Base-by-base conservation (phyloP, 1,140 invertebrate genomes). In the Hylyphantes graminicola region DNA sequence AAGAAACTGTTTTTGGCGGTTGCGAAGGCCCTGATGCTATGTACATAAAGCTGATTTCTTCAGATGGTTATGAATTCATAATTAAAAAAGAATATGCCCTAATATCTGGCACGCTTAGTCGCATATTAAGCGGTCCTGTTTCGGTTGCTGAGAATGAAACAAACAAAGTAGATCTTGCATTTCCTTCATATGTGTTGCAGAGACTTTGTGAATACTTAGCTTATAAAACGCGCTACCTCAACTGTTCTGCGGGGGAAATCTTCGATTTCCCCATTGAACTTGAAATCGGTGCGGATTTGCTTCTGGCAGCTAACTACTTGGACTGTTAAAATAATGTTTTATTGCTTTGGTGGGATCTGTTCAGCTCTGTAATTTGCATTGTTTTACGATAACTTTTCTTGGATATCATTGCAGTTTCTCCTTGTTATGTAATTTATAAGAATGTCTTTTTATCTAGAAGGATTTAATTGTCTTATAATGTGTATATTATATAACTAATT, bases 121-220 rank as follows among this genome's bases (percentile, higher is more conserved):
- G 97, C 68, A 99, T 99, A 98, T 91, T 99, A 35, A 97, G 95
- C 90, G 91, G 92, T 17, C 91, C 92, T 75, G 91, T 90, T 90
- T 97, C 99, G 89, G 99, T 99, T 92, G 95, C 97, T n/a, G 98
- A 99, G 91, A 98, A 99, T 90, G 98, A 99, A 92, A 97, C 97
- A 10, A 99, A 99, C n/a, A n/a, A n/a, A 93, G 98, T n/a, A n/a
- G n/a, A n/a, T n/a, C n/a, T 99, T 89, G 93, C 97, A 88, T 99
- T 99, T 89, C 98, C 98, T 95, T 99, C 97, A 50, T 97, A 99
- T 89, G 97, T 99, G 13, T 90, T 99, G 63, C 97, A 99, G 90
- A 99, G 99, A 91, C 98, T 99, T 7, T 99, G 98, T 90, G 98
- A 98, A 95, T 99, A 99, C 89, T 99, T 99, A 89, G 97, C 96